Base-by-base conservation (phyloP, 1,140 invertebrate species). In the Macrobrachium nipponense region DNA sequence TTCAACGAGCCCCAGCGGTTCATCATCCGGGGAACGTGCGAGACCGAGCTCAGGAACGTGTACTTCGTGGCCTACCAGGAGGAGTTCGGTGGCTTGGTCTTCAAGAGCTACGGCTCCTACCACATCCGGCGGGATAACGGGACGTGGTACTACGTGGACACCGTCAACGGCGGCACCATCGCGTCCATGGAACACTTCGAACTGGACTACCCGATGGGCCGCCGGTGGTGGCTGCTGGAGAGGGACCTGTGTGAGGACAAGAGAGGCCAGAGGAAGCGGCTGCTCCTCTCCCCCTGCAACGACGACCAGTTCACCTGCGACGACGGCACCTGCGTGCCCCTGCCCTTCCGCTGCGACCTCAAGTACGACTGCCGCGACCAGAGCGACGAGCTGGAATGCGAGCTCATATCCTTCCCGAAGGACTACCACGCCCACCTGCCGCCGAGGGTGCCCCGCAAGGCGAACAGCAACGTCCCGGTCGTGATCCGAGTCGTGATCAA, bases 311-410 rank as follows among this genome's bases (percentile, higher is more conserved):
- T 82, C 78, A 76, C 87, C 0, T 88, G 87, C n/a, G 78, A 80
- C 20, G 82, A 88, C 70, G 87, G 82, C 61, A 62, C 75, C 43
- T 88, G 87, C 82, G 80, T 88, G 15, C 61, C 82, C 0, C 61
- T 73, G 20, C 66, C 66, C 51, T 64, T 70, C 62, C 76, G 87
- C 27, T 88, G 87, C 23, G 87, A 88, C 78, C 78, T 85, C 6
- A 88, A 88, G 43, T 88, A 80, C 72, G 87, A 88, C 82, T 88
- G 87, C 60, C 78, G 61, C 23, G 87, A 88, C 70, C 66, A 85
- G 62, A 85, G 68, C 15, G 87, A 88, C 68, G 87, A 88, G 43
- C 18, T 23, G 17, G 58, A 76, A 66, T 88, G 87, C 62, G 78
- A 81, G 15, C 43, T 88, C 61, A 60, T 88, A 8, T 44, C 44